Conservation (phyloP, 64 coral and sea anemone genomes). For the Pocillopora damicornis region DNA sequence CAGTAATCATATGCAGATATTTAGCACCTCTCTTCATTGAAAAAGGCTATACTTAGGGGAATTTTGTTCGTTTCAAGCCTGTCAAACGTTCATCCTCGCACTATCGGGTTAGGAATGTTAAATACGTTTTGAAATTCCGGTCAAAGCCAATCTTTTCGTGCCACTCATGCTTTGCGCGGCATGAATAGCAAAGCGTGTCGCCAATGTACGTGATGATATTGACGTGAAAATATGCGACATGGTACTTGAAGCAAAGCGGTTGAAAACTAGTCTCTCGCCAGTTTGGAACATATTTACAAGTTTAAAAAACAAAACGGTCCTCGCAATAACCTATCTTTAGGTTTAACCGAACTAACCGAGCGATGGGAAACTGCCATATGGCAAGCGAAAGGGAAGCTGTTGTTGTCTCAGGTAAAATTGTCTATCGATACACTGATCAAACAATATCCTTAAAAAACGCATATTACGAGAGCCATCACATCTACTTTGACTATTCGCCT, state of each 20-base stretch:
- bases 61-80: neutral
- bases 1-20: too few species aligned
- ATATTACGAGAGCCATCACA: too few species aligned
- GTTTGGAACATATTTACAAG: neutral
- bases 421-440: neutral
- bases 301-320: neutral
- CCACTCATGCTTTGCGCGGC: neutral
- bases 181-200: neutral
- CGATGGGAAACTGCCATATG: conserved; percentile 40
- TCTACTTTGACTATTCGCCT: too few species aligned
- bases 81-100: neutral
- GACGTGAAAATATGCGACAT: neutral
- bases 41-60: neutral
- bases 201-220: conserved; percentile 12
- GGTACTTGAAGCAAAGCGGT: neutral
- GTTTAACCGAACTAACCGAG: neutral
- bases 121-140: neutral
- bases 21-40: neutral
- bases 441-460: neutral
- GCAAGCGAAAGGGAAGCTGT: conserved; percentile 25
- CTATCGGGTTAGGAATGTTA: neutral
- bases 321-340: neutral
- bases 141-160: neutral
- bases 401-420: conserved; percentile 15
- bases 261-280: neutral